Evolutionary conservation across 2,113 vertebrate genomes (phyloP).

Genomic region (Hippocampus mohnikei): DNA sequence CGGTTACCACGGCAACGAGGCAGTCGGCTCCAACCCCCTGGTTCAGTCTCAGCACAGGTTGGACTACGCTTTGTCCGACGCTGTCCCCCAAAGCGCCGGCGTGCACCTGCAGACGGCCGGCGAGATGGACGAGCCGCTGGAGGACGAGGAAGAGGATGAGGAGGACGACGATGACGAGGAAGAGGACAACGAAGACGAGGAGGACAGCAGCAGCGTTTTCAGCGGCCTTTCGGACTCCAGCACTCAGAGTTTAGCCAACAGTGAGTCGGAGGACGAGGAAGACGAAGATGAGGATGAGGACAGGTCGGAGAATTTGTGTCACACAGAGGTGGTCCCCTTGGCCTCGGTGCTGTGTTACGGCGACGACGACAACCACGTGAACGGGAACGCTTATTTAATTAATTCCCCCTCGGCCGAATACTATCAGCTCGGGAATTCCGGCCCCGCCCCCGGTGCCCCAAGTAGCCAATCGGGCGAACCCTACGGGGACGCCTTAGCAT

Average conservation of each 20-base stretch:
- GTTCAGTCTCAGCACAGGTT: slow-evolving; percentile 78
- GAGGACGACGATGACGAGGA: slow-evolving; percentile 73
- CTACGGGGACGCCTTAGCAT: slow-evolving; percentile 68
- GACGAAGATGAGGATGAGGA: slow-evolving; percentile 80
- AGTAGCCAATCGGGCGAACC: slow-evolving; percentile 76
- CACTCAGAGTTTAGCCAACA: slow-evolving; percentile 91
- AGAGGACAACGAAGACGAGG: slow-evolving; percentile 79
- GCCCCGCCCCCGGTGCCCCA: slow-evolving; percentile 63
- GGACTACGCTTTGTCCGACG: slow-evolving; percentile 84
- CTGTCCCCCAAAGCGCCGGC: slow-evolving; percentile 77
- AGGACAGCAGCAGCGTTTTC: slow-evolving; percentile 94
- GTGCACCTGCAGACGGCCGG: slow-evolving; percentile 85
- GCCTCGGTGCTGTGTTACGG: slow-evolving; percentile 88
- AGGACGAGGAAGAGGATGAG: slow-evolving; percentile 85
- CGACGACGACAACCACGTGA: slow-evolving; percentile 83
- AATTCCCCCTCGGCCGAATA: slow-evolving; percentile 85
- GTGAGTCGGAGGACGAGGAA: slow-evolving; percentile 91
- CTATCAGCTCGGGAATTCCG: slow-evolving; percentile 87
- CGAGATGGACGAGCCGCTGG: slow-evolving; percentile 82
- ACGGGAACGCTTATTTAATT: slow-evolving; percentile 82
- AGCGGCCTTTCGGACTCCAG: slow-evolving; percentile 94
- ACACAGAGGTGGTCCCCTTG: slow-evolving; percentile 78
- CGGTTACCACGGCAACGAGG: slow-evolving; percentile 79
- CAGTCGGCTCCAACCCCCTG: slow-evolving; percentile 74
- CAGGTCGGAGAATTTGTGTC: slow-evolving; percentile 79